Conservation (phyloP, 2,797 vertebrate species). For the Uromys caudimaculatus region DNA sequence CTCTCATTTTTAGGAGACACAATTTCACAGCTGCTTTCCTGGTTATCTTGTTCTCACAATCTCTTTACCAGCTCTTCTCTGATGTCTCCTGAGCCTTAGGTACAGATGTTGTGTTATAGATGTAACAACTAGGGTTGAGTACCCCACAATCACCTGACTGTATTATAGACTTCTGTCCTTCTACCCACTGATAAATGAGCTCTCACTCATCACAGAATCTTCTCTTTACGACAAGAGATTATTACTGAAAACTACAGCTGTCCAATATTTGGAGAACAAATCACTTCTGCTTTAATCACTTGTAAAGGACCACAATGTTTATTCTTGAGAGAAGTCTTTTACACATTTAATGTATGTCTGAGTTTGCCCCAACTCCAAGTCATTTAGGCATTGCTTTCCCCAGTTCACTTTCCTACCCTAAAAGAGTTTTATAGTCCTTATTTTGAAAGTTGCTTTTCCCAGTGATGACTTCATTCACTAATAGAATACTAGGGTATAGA, state of each 20-base stretch:
- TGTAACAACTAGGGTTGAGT: background rate
- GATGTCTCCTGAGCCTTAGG: background rate
- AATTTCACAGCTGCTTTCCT: background rate
- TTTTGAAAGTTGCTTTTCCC: slow-evolving; percentile 43
- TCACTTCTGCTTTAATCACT: background rate
- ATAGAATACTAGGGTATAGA: slow-evolving; percentile 63
- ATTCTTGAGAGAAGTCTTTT: background rate
- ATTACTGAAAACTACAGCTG: background rate
- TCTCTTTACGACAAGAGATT: background rate
- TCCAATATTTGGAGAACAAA: background rate
- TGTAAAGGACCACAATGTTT: background rate
- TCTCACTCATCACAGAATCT: background rate
- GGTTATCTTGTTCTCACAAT: background rate
- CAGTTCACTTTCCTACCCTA: background rate
- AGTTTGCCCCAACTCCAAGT: background rate
- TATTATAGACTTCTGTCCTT: background rate
- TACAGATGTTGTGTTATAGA: no score
- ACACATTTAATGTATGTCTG: background rate
- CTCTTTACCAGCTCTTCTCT: background rate
- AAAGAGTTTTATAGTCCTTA: slow-evolving; percentile 23
- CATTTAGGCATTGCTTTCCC: background rate
- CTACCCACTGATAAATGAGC: background rate
- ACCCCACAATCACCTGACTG: background rate
- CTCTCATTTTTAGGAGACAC: background rate
- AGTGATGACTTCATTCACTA: slow-evolving; percentile 49